Base-by-base conservation (phyloP, 2,797 vertebrate species). In the Gastrophryne carolinensis region DNA sequence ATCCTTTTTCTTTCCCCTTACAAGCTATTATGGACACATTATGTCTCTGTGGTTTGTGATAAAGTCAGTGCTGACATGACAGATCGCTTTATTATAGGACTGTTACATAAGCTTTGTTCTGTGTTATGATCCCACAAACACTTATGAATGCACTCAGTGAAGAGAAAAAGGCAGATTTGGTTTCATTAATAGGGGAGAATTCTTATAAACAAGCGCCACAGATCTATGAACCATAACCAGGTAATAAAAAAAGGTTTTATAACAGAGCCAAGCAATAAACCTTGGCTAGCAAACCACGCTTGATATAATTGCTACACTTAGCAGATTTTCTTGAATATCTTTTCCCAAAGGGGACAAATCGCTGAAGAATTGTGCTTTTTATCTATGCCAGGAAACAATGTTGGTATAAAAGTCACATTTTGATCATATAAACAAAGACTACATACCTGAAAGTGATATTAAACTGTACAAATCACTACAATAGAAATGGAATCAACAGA, bases 161-260 rank as follows among this genome's bases (percentile, higher is more conserved):
- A 65, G 49, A 71, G 71, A 71, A 60, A 56, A 78, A 78, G 61
- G 68, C 68, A 72, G 29, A 78, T 78, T 78, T 66, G 52, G 75
- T 78, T 78, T 72, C 75, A 78, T 72, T 72, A 78, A 78, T 65
- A 78, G 68, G 61, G n/a, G 53, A 60, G 75, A 78, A 66, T 72
- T 72, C 50, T 72, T 72, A 78, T 72, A 78, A 78, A 78, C 75
- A 78, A 78, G 75, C 68, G 53, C 61, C 68, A 78, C 41, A 78
- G 75, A 78, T 78, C 75, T 78, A 78, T 70, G 75, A 78, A 78
- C 58, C 75, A 72, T 78, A 78, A 78, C 75, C 61, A 78, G 75
- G 75, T 72, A 72, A 78, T 78, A 78, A 78, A 78, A 78, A n/a
- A 77, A 77, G 37, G 37, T 56, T 78, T 66, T 71, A 72, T 78